These are phyloP conservation scores for Scleropages formosus DNA, from an alignment of 2,797 vertebrate genomes.

Conservation along the genomic window DNA sequence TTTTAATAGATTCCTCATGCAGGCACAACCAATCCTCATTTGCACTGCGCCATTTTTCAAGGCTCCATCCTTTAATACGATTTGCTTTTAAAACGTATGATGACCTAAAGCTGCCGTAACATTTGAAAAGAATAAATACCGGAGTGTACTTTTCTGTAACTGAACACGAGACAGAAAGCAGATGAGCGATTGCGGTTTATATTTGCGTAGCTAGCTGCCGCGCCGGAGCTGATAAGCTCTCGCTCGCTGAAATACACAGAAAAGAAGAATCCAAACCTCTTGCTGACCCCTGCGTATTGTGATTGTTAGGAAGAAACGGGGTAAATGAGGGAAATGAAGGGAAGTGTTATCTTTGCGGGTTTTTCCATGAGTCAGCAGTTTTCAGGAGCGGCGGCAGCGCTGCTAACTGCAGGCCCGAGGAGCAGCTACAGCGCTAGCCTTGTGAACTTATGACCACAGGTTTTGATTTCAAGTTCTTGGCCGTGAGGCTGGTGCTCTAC, in stretches of 20 bases:
- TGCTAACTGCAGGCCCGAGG: too few species aligned
- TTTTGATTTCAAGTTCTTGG: too few species aligned
- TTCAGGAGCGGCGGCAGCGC: neutral
- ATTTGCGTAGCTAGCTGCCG: neutral
- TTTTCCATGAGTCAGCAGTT: neutral
- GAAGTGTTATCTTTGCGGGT: neutral
- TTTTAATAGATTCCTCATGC: too few species aligned
- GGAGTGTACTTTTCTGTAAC: neutral
- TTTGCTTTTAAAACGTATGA: neutral
- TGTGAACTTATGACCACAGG: neutral
- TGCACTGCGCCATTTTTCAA: neutral
- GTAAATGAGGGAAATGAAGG: neutral
- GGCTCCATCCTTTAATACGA: too few species aligned
- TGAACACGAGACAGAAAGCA: neutral
- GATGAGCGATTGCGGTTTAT: neutral
- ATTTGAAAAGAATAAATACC: neutral
- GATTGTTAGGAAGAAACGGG: neutral
- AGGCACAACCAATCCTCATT: neutral
- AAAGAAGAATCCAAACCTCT: neutral
- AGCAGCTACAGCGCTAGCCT: neutral
- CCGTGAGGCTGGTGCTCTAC: too few species aligned
- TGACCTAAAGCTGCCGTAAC: neutral
- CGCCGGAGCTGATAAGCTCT: constrained; percentile 2
- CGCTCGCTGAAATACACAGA: neutral
- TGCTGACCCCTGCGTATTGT: neutral